A percentile compares a stretch with the other conserved stretches of the same genome.
These are phyloP conservation scores for Drosophila falleni DNA, from an alignment of 2,888 invertebrate species.

Conservation along the genomic window DNA sequence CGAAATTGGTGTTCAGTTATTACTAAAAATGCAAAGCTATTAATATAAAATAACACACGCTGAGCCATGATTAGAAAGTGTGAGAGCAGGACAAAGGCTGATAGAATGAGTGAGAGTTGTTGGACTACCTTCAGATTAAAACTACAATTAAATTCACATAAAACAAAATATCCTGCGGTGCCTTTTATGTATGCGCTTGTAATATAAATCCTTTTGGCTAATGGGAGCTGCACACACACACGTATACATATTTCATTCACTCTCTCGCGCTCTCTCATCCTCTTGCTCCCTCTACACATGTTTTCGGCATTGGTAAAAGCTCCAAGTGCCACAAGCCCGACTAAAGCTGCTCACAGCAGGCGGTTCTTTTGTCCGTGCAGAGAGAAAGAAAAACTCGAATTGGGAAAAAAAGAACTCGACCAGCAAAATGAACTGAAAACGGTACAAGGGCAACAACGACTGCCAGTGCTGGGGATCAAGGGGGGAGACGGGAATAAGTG, in stretches of 20 bases:
- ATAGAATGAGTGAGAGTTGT: constrained; percentile 3
- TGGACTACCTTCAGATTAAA: constrained; percentile 66
- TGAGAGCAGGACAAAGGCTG: not conserved
- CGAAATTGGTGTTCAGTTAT: constrained; percentile 33
- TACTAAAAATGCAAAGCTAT: constrained; percentile 58
- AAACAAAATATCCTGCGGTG: constrained; percentile 82
- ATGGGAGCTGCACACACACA: constrained; percentile 58
- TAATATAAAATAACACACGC: constrained; percentile 53
- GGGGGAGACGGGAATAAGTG: not conserved
- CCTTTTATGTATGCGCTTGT: constrained; percentile 71
- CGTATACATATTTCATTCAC: constrained; percentile 6
- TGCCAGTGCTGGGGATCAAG: not conserved
- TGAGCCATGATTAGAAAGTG: constrained; percentile 10
- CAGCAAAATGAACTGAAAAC: constrained; percentile 65
- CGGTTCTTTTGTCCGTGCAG: constrained; percentile 44
- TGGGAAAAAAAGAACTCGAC: constrained; percentile 28
- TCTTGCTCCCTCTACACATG: constrained; percentile 29
- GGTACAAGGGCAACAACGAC: constrained; percentile 37
- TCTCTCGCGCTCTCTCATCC: constrained; percentile 13
- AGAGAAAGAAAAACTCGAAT: constrained; percentile 21
- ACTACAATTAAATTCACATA: constrained; percentile 83
- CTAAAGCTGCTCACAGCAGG: constrained; percentile 69
- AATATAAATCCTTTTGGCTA: constrained; percentile 79
- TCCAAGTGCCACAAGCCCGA: constrained; percentile 55
- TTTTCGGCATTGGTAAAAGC: constrained; percentile 64